Percentiles rank a stretch among this genome's conserved stretches.
These are phyloP conservation scores for Dendroctonus ponderosae DNA, from an alignment of 1,140 invertebrate genomes.

Conservation along the genomic window DNA sequence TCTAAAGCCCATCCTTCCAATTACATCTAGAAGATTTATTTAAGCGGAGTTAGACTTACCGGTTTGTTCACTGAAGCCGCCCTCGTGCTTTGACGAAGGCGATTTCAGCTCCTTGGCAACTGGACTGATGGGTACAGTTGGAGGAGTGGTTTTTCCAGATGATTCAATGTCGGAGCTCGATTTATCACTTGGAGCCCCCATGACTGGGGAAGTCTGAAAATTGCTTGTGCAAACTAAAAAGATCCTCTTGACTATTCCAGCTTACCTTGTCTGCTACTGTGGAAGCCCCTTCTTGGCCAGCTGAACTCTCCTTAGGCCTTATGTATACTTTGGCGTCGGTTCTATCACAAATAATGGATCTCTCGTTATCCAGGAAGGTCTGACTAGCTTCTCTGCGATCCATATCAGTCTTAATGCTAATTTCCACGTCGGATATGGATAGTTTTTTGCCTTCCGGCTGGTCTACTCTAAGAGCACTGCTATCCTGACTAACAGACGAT, in stretches of 20 bases:
- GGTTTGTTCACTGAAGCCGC: slow-evolving; percentile 14
- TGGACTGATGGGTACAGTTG: slow-evolving; percentile 59
- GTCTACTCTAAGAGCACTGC: slow-evolving; percentile 6
- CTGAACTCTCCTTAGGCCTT: too few relatives aligned
- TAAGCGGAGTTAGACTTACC: not conserved
- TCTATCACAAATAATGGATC: slow-evolving; percentile 20
- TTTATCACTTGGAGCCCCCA: slow-evolving; percentile 39
- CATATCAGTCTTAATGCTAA: slow-evolving; percentile 30
- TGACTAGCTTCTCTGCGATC: slow-evolving; percentile 27
- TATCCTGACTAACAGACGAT: not conserved
- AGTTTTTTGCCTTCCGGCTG: slow-evolving; percentile 30
- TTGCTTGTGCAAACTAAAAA: too few relatives aligned
- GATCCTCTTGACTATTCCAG: not conserved
- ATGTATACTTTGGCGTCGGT: slow-evolving; percentile 27
- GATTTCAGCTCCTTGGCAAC: slow-evolving; percentile 45
- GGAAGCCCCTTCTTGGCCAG: not conserved
- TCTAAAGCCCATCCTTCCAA: slow-evolving; percentile 13
- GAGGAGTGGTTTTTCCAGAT: slow-evolving; percentile 54
- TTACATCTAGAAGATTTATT: slow-evolving; percentile 3
- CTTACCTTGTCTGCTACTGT: not conserved
- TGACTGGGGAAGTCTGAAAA: slow-evolving; percentile 5
- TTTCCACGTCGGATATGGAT: slow-evolving; percentile 38
- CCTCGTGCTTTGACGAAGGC: slow-evolving; percentile 40
- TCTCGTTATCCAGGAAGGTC: slow-evolving; percentile 26
- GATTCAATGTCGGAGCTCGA: slow-evolving; percentile 45